These are phyloP conservation scores for Drosophila villosipedis DNA, from an alignment of 2,888 invertebrate species.

Conservation along the genomic window DNA sequence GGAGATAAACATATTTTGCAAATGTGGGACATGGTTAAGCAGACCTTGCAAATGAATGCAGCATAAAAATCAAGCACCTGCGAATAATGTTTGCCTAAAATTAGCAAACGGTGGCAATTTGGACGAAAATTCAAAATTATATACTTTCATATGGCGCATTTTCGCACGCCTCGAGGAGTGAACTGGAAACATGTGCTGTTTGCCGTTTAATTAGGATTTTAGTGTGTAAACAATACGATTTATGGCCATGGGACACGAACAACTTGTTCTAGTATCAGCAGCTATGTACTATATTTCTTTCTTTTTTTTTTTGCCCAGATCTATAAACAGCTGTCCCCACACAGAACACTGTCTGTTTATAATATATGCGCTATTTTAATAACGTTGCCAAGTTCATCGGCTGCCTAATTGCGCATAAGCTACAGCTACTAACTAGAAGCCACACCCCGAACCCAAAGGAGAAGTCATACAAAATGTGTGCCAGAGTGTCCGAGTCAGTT, in stretches of 20 bases:
- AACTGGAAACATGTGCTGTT: constrained; percentile 44
- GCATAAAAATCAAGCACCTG: constrained; percentile 44
- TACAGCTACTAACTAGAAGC: constrained; percentile 16
- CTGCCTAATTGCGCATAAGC: constrained; percentile 63
- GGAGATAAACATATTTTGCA: not conserved
- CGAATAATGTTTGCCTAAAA: constrained; percentile 23
- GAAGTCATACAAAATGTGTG: constrained; percentile 1
- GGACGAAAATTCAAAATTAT: constrained; percentile 19
- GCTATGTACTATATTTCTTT: constrained; percentile 31
- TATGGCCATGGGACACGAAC: constrained; percentile 22
- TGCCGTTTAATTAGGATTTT: constrained; percentile 8
- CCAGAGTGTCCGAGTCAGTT: not conserved
- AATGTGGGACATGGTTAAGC: constrained; percentile 35
- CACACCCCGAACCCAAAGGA: constrained; percentile 3
- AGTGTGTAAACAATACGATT: constrained; percentile 18
- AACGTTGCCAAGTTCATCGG: constrained; percentile 56
- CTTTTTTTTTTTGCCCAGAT: constrained; percentile 6
- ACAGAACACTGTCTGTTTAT: constrained; percentile 4
- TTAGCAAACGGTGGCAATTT: constrained; percentile 9
- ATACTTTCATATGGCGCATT: constrained; percentile 22
- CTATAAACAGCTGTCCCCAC: constrained; percentile 34
- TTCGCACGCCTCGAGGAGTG: constrained; percentile 26
- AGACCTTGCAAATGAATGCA: constrained; percentile 46
- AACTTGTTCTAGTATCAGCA: constrained; percentile 18
- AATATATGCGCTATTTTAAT: constrained; percentile 45